Conservation (phyloP, 1,140 invertebrate species). For the Venturia canescens region DNA sequence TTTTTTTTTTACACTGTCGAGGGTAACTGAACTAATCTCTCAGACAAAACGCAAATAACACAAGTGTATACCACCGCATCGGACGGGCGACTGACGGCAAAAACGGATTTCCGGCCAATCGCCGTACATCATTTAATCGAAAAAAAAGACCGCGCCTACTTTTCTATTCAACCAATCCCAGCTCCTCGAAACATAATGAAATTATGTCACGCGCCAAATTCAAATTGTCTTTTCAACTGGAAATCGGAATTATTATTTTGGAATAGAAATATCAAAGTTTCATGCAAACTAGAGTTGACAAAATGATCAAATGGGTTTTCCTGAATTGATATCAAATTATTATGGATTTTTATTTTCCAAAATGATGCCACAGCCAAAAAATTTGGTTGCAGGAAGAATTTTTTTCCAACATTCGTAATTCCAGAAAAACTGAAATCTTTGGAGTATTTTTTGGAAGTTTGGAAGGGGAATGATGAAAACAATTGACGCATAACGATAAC, state of each 20-base stretch:
- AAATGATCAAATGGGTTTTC: too few relatives aligned
- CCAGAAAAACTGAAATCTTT: too few relatives aligned
- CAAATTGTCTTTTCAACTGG: neutral
- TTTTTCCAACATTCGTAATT: too few relatives aligned
- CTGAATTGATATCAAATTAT: too few relatives aligned
- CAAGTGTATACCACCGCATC: conserved; percentile 64
- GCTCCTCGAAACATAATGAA: neutral
- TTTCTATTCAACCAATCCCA: neutral
- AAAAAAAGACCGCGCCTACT: conserved; percentile 9
- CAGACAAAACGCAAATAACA: conserved; percentile 56
- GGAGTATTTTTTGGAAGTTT: too few relatives aligned
- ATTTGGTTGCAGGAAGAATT: too few relatives aligned
- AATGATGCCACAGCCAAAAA: too few relatives aligned
- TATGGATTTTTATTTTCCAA: too few relatives aligned
- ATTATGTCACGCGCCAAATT: neutral
- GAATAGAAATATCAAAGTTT: neutral
- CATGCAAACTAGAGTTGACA: too few relatives aligned
- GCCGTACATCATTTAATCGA: neutral
- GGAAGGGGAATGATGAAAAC: neutral
- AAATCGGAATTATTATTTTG: neutral
- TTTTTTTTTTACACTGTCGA: neutral
- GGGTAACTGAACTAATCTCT: conserved; percentile 40
- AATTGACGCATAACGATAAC: conserved; percentile 9
- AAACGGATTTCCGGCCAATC: conserved; percentile 42
- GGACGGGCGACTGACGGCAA: conserved; percentile 63